phyloP scores from a whole-genome alignment of 2,888 invertebrate genomes.

The Platynereis dumerilii region DNA sequence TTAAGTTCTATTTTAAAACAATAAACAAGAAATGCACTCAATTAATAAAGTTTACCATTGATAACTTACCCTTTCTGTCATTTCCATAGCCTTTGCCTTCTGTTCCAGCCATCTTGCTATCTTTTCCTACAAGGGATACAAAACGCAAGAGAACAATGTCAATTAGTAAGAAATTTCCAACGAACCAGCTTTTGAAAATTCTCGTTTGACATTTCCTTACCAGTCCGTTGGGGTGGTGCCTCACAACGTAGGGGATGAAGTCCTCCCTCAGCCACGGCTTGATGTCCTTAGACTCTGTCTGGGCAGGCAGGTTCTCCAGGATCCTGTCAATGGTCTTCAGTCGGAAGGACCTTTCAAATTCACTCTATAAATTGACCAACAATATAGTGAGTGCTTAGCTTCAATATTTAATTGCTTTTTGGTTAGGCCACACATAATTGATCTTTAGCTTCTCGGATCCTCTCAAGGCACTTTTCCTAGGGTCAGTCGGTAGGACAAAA shows the following conservation, averaged over 20 bases:
- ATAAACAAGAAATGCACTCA: too few species aligned
- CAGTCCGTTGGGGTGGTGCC: background rate
- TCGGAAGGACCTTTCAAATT: background rate
- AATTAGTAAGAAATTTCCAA: too few species aligned
- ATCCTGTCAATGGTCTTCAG: background rate
- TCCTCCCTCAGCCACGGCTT: conserved; percentile 1
- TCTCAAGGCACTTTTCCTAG: too few species aligned
- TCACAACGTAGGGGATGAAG: background rate
- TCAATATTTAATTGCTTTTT: too few species aligned
- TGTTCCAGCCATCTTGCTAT: conserved; percentile 7
- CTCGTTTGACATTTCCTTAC: background rate
- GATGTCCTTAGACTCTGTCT: background rate
- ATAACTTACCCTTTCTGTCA: conserved; percentile 7
- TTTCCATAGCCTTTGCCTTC: conserved; percentile 6
- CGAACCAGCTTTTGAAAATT: too few species aligned
- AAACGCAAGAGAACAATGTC: too few species aligned
- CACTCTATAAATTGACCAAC: conserved; percentile 1
- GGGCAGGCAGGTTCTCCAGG: background rate
- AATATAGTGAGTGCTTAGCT: too few species aligned
- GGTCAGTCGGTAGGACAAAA: too few species aligned
- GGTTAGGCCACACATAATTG: too few species aligned
- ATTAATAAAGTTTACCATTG: too few species aligned
- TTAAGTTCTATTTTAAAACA: too few species aligned
- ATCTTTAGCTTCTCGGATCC: too few species aligned
- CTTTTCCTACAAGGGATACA: background rate